Evolutionary conservation across 2,797 vertebrate species (phyloP), one percentile per base, ranked within the genome.

Genomic region (Enteromius anoplus): DNA sequence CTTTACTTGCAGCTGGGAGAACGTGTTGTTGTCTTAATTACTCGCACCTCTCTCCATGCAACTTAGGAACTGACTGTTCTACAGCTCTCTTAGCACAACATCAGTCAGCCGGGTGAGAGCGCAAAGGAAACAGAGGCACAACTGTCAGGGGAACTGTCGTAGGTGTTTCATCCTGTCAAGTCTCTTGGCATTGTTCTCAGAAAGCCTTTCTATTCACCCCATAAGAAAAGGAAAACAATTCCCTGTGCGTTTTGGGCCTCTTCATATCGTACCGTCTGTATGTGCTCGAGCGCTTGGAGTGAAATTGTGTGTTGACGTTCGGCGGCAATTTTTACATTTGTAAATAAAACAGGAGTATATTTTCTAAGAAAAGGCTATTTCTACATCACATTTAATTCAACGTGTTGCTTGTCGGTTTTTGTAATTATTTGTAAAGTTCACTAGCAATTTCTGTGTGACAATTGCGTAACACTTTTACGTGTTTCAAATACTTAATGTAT

Each of bases 11-110:
- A 87, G 78, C n/a, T 8, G 49, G 70, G 76, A 85, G 81, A 64
- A 81, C 82, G 85, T 66, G 55, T 78, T 81, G 68, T 81, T 82
- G 88, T 82, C 91, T 91, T 89, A 91, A 93, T 91, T 91, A 88
- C 89, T 80, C 75, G 65, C 85, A 80, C 75, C 11, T n/a, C 85
- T 88, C 87, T 79, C 37, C 34, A 58, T 84, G 60, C 32, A 81
- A 69, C 82, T 71, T 53, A 12, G 26, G 53, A 64, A 76, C 64
- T 34, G 19, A 14, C 17, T 75, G 32, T 84, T 88, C 53, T 86
- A 82, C 65, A 72, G 73, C 85, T 70, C 83, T 72, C 87, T 86
- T 77, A 85, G 73, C 84, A 42, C 53, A 75, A 23, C 51, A 75
- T 85, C 66, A 85, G 83, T 78, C 84, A 70, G n/a, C 7, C 53